Percentiles rank a stretch among this genome's conserved stretches.
phyloP scores from a whole-genome alignment of 2,797 vertebrate species.

The Hemitrygon akajei region DNA sequence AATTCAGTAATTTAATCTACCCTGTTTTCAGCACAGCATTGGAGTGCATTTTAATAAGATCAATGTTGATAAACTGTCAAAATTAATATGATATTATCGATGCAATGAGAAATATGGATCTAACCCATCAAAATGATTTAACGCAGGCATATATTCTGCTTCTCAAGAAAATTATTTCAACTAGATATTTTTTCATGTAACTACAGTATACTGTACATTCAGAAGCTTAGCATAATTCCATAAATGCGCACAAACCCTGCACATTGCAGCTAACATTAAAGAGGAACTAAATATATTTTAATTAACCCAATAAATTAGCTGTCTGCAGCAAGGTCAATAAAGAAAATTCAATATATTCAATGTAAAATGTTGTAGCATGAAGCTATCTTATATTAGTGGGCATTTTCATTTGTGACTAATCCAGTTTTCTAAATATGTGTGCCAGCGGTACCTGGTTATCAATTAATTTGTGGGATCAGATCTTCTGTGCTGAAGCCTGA shows the following conservation, averaged over 20 bases:
- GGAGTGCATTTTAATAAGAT: neutral
- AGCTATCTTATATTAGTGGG: neutral
- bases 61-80: neutral
- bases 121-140: neutral
- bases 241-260: neutral
- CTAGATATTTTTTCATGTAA: neutral
- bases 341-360: neutral
- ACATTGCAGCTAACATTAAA: neutral
- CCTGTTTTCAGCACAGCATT: neutral
- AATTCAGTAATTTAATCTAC: neutral
- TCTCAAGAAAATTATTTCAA: neutral
- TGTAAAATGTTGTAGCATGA: neutral
- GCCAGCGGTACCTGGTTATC: neutral
- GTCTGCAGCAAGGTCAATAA: neutral
- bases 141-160: neutral
- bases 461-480: slow-evolving; percentile 61
- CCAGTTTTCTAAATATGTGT: neutral
- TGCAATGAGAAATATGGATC: neutral
- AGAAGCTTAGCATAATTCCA: neutral
- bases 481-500: slow-evolving; percentile 46
- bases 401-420: neutral
- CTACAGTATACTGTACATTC: neutral
- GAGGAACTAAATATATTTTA: neutral
- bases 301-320: too few species aligned
- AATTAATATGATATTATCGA: neutral